Conservation (phyloP, 2,113 vertebrate genomes). For the Laticauda laticaudata region DNA sequence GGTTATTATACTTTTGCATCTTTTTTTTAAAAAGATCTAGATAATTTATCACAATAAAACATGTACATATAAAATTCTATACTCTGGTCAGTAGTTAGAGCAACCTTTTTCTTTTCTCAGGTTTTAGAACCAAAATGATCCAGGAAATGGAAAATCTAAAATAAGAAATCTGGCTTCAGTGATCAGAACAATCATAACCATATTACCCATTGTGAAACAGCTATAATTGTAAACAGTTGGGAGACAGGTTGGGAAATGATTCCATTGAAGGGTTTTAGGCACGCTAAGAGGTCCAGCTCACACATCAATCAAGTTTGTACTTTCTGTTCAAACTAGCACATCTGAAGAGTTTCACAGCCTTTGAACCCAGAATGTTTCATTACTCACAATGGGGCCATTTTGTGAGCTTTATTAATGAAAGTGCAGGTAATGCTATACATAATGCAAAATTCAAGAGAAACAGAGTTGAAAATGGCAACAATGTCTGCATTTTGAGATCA, state of each 20-base stretch:
- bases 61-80: background rate
- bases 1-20: background rate
- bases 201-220: background rate
- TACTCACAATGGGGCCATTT: background rate
- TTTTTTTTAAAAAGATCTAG: background rate
- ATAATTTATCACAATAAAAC: background rate
- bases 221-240: background rate
- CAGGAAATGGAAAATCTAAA: background rate
- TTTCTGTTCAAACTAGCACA: background rate
- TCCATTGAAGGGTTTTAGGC: background rate
- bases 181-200: background rate
- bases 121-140: background rate
- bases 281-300: background rate
- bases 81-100: background rate
- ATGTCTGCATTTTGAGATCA: background rate
- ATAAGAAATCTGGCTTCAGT: background rate
- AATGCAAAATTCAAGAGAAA: background rate
- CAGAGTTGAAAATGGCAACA: slow-evolving; percentile 12
- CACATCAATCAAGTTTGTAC: background rate
- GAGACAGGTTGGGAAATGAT: background rate
- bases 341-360: background rate
- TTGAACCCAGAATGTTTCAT: background rate
- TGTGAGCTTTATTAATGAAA: slow-evolving; percentile 35
- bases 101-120: background rate
- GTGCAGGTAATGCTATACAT: slow-evolving; percentile 18